These are phyloP conservation scores for Meloidogyne floridensis DNA, from an alignment of 1,140 invertebrate species.

Conservation along the genomic window DNA sequence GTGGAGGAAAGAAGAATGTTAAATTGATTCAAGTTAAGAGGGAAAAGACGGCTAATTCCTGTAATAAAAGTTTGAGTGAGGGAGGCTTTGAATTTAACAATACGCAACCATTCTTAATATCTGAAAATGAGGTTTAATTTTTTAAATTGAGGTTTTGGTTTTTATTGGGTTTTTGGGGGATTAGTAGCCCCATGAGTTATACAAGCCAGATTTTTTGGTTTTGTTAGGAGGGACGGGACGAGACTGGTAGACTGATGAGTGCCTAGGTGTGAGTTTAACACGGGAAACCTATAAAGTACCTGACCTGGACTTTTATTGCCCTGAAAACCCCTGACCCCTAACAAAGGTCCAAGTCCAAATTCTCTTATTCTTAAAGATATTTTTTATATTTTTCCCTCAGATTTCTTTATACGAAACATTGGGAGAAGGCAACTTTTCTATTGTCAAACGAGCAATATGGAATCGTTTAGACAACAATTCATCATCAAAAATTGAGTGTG, in stretches of 20 bases:
- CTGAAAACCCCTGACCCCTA: too few species aligned
- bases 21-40: conserved; percentile 24
- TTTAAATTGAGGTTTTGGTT: background rate
- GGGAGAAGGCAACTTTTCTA: conserved; percentile 52
- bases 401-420: conserved; percentile 48
- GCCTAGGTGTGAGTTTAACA: too few species aligned
- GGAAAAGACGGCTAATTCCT: background rate
- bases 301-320: too few species aligned
- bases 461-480: background rate
- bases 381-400: conserved; percentile 22
- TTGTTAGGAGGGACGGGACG: too few species aligned
- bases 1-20: conserved; percentile 11
- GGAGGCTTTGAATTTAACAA: conserved; percentile 20
- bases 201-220: too few species aligned
- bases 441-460: conserved; percentile 53
- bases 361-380: background rate
- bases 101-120: conserved; percentile 4
- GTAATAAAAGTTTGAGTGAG: background rate
- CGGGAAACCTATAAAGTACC: too few species aligned
- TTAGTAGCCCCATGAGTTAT: too few species aligned
- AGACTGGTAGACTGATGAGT: too few species aligned
- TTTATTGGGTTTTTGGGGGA: background rate
- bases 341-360: too few species aligned
- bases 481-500: conserved; percentile 47
- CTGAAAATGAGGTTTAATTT: conserved; percentile 12